Percentiles rank a stretch among this genome's conserved stretches.
Conservation (phyloP, 1,140 invertebrate species). For the Bombus affinis region DNA sequence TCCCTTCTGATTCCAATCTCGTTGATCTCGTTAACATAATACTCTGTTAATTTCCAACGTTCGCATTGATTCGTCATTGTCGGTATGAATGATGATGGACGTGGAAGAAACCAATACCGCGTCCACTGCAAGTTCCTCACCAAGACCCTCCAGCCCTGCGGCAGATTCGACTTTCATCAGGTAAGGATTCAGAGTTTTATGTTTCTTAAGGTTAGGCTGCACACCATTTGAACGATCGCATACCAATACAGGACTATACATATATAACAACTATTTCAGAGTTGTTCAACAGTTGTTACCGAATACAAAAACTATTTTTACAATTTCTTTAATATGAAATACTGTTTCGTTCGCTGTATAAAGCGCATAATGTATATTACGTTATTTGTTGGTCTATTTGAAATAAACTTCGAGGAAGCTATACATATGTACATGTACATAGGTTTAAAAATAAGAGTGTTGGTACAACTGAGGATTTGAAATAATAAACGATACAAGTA, state of each 20-base stretch:
- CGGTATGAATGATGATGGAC: constrained; percentile 81
- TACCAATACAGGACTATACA: background rate
- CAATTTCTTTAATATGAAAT: background rate
- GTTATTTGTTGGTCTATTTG: background rate
- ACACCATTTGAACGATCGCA: background rate
- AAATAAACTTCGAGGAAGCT: background rate
- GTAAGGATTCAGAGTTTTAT: constrained; percentile 61
- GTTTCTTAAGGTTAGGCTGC: background rate
- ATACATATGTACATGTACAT: no score
- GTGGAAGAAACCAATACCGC: constrained; percentile 79
- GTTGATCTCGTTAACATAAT: constrained; percentile 36
- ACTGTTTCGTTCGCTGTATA: background rate
- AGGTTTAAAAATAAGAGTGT: background rate
- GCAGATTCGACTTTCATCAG: constrained; percentile 80
- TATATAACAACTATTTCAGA: background rate
- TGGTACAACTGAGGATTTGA: background rate
- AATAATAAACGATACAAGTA: background rate
- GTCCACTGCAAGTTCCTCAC: constrained; percentile 80
- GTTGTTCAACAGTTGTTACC: constrained; percentile 34
- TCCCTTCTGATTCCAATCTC: constrained; percentile 17
- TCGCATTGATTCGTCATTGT: constrained; percentile 53
- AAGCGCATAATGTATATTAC: background rate
- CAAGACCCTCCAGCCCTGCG: constrained; percentile 79
- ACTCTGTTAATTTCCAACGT: constrained; percentile 42
- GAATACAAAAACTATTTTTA: background rate